Evolutionary conservation across 2,113 vertebrate genomes (phyloP).

Genomic region (Phalacrocorax carbo): DNA sequence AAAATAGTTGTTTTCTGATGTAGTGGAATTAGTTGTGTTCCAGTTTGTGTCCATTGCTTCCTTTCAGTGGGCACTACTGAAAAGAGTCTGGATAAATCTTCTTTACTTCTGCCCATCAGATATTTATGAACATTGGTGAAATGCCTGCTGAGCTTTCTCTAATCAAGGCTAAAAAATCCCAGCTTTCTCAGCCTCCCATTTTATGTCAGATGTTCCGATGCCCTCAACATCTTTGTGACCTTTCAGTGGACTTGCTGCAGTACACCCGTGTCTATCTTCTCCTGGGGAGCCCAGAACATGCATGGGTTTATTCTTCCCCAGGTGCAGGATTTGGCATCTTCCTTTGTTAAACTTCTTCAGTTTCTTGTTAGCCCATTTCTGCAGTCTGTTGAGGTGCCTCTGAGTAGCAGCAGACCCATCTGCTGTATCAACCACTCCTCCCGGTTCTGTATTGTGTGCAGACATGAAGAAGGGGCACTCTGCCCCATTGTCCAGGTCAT

Average conservation of each 20-base stretch:
- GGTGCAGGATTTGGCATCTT: not conserved
- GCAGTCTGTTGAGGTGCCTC: not conserved
- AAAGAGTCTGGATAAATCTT: not conserved
- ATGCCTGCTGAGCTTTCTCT: not conserved
- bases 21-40: not conserved
- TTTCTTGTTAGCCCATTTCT: not conserved
- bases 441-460: not conserved
- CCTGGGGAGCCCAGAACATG: not conserved
- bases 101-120: not conserved
- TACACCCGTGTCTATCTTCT: not conserved
- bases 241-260: not conserved
- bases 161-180: not conserved
- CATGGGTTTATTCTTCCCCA: not conserved
- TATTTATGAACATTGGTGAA: not conserved
- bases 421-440: not conserved
- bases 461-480: not conserved
- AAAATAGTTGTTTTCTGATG: not conserved
- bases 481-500: accelerated
- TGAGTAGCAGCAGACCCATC: not conserved
- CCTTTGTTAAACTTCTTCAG: not conserved
- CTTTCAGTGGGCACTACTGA: not conserved
- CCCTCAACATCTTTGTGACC: not conserved
- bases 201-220: not conserved
- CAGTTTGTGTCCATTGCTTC: not conserved
- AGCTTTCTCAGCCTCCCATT: not conserved